These are phyloP conservation scores for Lates japonicus DNA, from an alignment of 2,797 vertebrate species.

Conservation along the genomic window DNA sequence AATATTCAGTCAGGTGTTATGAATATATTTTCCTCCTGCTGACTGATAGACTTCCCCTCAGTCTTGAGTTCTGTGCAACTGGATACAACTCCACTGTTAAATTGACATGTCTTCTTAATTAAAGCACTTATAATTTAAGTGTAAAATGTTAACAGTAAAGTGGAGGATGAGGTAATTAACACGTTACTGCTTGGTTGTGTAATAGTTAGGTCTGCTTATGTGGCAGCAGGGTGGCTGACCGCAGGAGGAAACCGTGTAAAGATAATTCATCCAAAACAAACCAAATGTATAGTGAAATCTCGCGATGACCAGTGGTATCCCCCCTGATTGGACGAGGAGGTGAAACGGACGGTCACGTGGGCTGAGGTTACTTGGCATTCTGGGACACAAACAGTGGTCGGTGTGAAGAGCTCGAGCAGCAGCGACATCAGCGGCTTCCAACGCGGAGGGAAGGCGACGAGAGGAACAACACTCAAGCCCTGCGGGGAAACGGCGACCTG, in stretches of 20 bases:
- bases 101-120: neutral
- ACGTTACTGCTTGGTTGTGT: too few relatives aligned
- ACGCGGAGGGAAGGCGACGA: conserved; percentile 31
- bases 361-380: conserved; percentile 80
- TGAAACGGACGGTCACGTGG: conserved; percentile 61
- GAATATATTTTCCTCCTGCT: too few relatives aligned
- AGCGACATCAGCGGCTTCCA: conserved; percentile 49
- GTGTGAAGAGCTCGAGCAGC: conserved; percentile 65
- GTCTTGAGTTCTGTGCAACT: neutral
- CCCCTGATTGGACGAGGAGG: conserved; percentile 62
- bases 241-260: neutral
- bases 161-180: neutral
- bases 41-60: neutral
- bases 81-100: neutral
- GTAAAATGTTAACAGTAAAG: neutral
- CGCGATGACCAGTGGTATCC: conserved; percentile 58
- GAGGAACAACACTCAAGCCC: conserved; percentile 14
- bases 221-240: conserved; percentile 16
- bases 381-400: conserved; percentile 88
- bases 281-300: conserved; percentile 40
- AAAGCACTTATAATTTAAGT: neutral
- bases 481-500: conserved; percentile 1
- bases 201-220: conserved; percentile 10
- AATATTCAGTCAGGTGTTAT: neutral
- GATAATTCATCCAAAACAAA: conserved; percentile 57